Base-by-base conservation (phyloP, 2,797 vertebrate species). In the Masticophis lateralis region DNA sequence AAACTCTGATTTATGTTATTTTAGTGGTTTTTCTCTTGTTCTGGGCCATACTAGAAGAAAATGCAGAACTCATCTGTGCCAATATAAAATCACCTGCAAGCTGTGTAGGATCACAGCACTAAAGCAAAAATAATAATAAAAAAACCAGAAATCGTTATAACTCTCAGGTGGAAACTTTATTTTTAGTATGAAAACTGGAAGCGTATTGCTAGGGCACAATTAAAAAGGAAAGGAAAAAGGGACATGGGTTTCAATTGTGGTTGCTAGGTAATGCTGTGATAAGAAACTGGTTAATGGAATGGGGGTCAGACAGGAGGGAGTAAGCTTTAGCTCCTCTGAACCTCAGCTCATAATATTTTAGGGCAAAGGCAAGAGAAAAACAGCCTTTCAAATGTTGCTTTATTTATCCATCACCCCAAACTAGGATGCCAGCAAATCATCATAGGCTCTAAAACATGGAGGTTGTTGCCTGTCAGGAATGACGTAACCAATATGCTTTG, bases 21-120 rank as follows among this genome's bases (percentile, higher is more conserved):
- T 94, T 37, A 32, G 28, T 13, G 43, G 18, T 93, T 95, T 91
- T 43, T 63, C 92, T 28, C 55, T 94, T 93, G 89, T 63, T 92
- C 63, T 92, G 37, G 94, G 87, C 12, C 0, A 1, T 93, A 93
- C 63, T 92, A 56, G 93, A 95, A 18, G 88, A 8, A 92, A 95
- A 93, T 55, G 5, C 92, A 55, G 51, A 28, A 53, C 86, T 43
- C 87, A 53, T 43, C 7, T 79, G 37, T 61, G 53, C 13, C 16
- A 32, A 32, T 37, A 86, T 87, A 47, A 32, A 28, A 51, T 92
- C 69, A 94, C 93, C 92, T 90, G 11, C 13, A 91, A 93, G 74
- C 83, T 37, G 86, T 32, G 1, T 60, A 86, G 69, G 51, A 90
- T 87, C n/a, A 56, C 12, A 25, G 37, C 43, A 47, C 18, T 28